Evolutionary conservation across 1,140 invertebrate species (phyloP).

Genomic region (Ridgeia piscesae): DNA sequence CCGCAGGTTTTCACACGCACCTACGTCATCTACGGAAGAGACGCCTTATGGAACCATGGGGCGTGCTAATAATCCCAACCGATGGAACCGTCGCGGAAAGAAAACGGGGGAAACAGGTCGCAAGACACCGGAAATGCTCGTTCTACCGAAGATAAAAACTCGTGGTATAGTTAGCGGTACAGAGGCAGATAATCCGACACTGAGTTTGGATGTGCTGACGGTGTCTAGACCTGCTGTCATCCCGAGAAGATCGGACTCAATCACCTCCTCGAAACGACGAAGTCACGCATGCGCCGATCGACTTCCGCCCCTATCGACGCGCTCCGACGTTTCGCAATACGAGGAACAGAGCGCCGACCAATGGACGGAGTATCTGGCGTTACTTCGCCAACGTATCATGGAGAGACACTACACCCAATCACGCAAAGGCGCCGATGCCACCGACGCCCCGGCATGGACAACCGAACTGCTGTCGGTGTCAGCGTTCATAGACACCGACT

Average conservation of each 20-base stretch:
- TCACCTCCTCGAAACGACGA: neutral
- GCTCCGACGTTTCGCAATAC: neutral
- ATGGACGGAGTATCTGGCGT: neutral
- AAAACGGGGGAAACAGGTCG: neutral
- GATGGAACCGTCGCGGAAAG: neutral
- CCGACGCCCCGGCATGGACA: neutral
- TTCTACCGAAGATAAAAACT: neutral
- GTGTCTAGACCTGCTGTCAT: too few relatives aligned
- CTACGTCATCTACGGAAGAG: neutral
- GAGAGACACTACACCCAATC: neutral
- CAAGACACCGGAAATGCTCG: neutral
- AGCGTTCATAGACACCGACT: neutral
- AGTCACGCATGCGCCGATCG: neutral
- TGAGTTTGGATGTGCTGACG: too few relatives aligned
- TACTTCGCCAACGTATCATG: neutral
- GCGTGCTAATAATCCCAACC: neutral
- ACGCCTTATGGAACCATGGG: neutral
- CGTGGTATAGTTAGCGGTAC: neutral
- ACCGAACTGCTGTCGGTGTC: neutral
- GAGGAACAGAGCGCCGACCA: neutral
- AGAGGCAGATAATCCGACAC: neutral
- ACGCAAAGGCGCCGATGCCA: neutral
- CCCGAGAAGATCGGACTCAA: neutral
- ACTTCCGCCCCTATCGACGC: neutral
- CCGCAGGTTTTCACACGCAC: neutral